Conservation (phyloP, 2,113 vertebrate genomes). For the Agelaius tricolor region DNA sequence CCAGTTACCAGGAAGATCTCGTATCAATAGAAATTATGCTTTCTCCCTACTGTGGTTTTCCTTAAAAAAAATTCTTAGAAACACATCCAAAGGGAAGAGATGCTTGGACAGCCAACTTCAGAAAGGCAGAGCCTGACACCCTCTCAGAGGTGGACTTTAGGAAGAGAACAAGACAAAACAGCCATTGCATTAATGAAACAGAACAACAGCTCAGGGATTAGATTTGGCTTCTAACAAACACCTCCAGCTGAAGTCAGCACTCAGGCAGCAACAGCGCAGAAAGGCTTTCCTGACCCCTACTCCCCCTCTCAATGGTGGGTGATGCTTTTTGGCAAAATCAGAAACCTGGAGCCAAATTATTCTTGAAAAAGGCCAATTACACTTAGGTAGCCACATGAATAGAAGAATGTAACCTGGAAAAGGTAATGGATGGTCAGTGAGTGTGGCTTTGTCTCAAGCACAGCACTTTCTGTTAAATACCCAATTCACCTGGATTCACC, state of each 20-base stretch:
- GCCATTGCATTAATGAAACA: neutral
- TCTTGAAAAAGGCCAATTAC: neutral
- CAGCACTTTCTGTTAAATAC: neutral
- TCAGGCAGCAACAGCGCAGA: neutral
- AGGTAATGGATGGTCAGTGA: neutral
- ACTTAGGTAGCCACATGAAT: neutral
- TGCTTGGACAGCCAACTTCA: neutral
- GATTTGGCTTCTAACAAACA: neutral
- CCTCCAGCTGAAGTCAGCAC: neutral
- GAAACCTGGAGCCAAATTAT: neutral
- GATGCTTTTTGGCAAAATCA: neutral
- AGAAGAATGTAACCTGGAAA: neutral
- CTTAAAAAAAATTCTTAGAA: neutral
- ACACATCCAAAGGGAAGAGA: neutral
- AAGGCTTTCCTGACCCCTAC: neutral
- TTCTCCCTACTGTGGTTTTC: neutral
- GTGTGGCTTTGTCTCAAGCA: neutral
- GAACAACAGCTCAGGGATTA: neutral
- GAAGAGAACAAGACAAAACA: neutral
- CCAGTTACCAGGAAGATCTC: neutral
- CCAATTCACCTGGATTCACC: neutral
- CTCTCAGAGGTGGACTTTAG: neutral
- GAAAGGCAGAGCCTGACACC: neutral
- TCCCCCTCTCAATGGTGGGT: neutral
- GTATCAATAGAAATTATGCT: neutral